phyloP scores from a whole-genome alignment of 2,888 invertebrate species.

The Amphipoea oculea region DNA sequence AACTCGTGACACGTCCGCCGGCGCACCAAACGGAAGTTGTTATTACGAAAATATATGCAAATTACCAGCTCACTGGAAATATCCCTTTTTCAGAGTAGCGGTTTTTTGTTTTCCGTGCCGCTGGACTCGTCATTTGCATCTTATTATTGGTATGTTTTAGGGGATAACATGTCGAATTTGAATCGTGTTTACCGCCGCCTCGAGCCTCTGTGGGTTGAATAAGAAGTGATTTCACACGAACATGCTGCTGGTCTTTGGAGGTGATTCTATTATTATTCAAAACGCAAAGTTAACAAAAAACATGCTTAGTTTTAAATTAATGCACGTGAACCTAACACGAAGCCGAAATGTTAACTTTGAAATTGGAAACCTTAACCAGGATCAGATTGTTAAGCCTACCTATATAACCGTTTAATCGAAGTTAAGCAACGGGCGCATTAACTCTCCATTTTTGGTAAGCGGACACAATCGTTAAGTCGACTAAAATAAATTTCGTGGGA shows the following conservation, averaged over 20 bases:
- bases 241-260: conserved; percentile 61
- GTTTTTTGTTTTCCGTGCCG: conserved; percentile 80
- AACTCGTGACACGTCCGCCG: conserved; percentile 81
- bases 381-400: conserved; percentile 72
- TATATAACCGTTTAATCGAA: conserved; percentile 80
- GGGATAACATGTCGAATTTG: conserved; percentile 86
- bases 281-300: conserved; percentile 71
- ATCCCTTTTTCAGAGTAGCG: conserved; percentile 78
- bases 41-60: conserved; percentile 89
- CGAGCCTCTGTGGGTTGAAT: conserved; percentile 78
- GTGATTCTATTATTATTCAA: conserved; percentile 74
- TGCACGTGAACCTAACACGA: conserved; percentile 48
- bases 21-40: conserved; percentile 85
- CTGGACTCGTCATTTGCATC: conserved; percentile 86
- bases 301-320: conserved; percentile 69
- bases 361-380: conserved; percentile 72
- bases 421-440: conserved; percentile 80
- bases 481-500: conserved; percentile 88
- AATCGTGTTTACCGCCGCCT: conserved; percentile 80
- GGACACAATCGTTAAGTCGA: conserved; percentile 86
- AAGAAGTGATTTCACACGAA: conserved; percentile 83
- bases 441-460: conserved; percentile 83
- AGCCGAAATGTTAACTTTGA: conserved; percentile 64
- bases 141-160: conserved; percentile 86
- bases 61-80: conserved; percentile 83